These are phyloP conservation scores for Macrostomum cliftonense DNA, from an alignment of 2,888 invertebrate species.

Conservation along the genomic window DNA sequence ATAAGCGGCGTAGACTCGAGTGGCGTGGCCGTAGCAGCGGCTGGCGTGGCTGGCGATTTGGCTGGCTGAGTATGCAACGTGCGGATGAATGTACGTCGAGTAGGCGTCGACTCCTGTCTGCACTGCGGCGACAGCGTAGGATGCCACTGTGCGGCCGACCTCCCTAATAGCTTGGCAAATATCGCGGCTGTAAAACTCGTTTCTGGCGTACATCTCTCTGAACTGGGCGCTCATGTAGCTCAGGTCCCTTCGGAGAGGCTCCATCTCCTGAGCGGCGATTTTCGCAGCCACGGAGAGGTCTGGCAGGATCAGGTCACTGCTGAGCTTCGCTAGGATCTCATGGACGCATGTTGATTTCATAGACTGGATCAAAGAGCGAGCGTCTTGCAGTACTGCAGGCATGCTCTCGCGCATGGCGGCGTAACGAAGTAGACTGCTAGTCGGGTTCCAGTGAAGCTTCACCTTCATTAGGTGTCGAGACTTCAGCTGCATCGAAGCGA, in stretches of 20 bases:
- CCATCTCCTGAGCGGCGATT: background rate
- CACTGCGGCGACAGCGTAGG: too few species aligned
- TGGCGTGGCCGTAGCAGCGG: background rate
- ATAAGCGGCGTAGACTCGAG: slow-evolving; percentile 1
- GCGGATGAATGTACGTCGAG: too few species aligned
- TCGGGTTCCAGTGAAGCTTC: too few species aligned
- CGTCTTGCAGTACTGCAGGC: background rate
- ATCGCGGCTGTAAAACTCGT: slow-evolving; percentile 15
- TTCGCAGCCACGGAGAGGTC: background rate
- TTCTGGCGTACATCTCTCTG: slow-evolving; percentile 7
- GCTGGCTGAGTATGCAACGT: too few species aligned
- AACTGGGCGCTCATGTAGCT: background rate
- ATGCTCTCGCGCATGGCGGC: background rate
- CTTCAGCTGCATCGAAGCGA: too few species aligned
- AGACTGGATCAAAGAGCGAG: background rate
- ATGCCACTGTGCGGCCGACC: too few species aligned
- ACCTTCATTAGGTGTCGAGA: too few species aligned
- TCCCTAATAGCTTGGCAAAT: slow-evolving; percentile 3
- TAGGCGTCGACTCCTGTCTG: too few species aligned
- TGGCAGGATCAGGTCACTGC: background rate
- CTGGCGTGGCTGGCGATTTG: too few species aligned
- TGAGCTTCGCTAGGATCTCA: background rate
- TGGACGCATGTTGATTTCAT: background rate
- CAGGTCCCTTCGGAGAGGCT: slow-evolving; percentile 2
- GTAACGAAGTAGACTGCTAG: too few species aligned